These are phyloP conservation scores for Pogona vitticeps DNA, from an alignment of 2,113 vertebrate genomes.

Conservation along the genomic window DNA sequence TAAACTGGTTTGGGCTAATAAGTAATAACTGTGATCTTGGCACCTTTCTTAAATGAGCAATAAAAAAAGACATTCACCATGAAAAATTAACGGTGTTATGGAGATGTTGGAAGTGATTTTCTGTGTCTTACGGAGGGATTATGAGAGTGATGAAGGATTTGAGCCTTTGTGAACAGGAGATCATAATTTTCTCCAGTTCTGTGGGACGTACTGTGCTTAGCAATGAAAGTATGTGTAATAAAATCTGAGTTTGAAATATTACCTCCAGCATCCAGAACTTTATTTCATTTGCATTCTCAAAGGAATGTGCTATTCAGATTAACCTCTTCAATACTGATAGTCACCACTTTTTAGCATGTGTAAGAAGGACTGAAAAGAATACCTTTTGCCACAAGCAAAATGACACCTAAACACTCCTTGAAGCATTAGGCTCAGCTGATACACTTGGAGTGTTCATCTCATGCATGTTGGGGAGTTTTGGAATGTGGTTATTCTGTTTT, in stretches of 20 bases:
- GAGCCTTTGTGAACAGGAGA: conserved; percentile 57
- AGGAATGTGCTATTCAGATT: conserved; percentile 61
- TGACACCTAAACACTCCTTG: too few relatives aligned
- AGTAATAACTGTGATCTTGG: conserved; percentile 66
- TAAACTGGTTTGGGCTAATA: conserved; percentile 62
- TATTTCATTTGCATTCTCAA: conserved; percentile 65
- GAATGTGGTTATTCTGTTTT: too few relatives aligned
- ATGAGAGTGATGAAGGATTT: conserved; percentile 71
- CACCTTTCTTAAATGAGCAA: conserved; percentile 67
- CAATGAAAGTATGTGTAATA: conserved; percentile 73
- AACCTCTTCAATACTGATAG: conserved; percentile 54
- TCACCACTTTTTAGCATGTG: conserved; percentile 1
- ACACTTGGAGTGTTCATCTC: not conserved
- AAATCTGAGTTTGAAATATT: conserved; percentile 76
- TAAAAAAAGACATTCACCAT: conserved; percentile 72
- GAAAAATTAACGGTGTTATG: conserved; percentile 77
- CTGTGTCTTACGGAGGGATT: conserved; percentile 70
- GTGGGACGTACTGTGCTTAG: conserved; percentile 68
- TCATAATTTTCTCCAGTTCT: conserved; percentile 74
- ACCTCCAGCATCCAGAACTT: conserved; percentile 71
- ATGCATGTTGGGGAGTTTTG: too few relatives aligned
- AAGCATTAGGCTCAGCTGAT: not conserved
- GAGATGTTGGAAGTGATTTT: conserved; percentile 72
- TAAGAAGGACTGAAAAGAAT: not conserved
- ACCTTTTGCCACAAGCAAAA: too few relatives aligned